phyloP scores from a whole-genome alignment of 2,113 vertebrate genomes.

The Globicephala melas region DNA sequence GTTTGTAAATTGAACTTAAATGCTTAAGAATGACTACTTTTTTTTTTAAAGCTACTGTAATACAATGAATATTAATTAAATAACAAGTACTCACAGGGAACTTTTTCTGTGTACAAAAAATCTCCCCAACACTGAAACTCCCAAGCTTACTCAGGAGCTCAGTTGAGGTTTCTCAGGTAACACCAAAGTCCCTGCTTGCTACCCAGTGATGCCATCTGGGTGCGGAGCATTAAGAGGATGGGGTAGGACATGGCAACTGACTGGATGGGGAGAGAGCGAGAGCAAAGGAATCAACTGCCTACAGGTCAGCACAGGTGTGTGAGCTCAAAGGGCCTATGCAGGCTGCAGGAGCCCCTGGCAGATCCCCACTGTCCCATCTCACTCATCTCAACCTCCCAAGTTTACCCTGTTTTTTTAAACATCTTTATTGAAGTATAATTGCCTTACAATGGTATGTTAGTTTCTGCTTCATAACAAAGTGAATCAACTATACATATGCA shows the following conservation, averaged over 20 bases:
- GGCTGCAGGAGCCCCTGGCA: neutral
- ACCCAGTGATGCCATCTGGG: neutral
- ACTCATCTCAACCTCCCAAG: neutral
- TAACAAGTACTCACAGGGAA: neutral
- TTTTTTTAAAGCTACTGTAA: slow-evolving; percentile 2
- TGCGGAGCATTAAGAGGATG: too few species aligned
- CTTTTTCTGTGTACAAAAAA: neutral
- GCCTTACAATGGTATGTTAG: too few species aligned
- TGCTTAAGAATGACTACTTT: neutral
- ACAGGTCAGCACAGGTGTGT: neutral
- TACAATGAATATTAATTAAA: slow-evolving; percentile 35
- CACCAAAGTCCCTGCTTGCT: neutral
- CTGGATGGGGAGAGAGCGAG: neutral
- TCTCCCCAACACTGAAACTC: neutral
- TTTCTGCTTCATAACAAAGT: too few species aligned
- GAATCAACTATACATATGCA: too few species aligned
- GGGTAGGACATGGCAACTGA: neutral
- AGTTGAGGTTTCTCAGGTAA: neutral
- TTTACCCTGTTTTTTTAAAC: neutral
- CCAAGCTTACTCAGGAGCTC: neutral
- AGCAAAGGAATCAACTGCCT: neutral
- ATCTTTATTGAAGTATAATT: too few species aligned
- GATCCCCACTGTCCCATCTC: neutral
- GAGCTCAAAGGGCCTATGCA: fast-evolving
- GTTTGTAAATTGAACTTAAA: slow-evolving; percentile 56